phyloP scores from a whole-genome alignment of 2,113 vertebrate genomes.

The Charina bottae region DNA sequence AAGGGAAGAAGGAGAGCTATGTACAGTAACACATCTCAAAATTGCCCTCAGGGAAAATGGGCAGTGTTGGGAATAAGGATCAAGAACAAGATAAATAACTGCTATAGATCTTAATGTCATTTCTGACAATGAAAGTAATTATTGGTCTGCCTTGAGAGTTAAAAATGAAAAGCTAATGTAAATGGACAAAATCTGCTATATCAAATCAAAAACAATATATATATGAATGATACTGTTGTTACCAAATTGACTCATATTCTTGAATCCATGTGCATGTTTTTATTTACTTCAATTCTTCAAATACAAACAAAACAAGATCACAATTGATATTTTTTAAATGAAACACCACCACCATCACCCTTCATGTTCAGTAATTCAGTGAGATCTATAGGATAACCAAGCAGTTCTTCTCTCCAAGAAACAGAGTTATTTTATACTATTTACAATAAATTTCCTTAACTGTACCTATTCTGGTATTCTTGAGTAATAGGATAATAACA shows the following conservation, averaged over 20 bases:
- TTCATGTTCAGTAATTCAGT: neutral
- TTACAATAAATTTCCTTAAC: neutral
- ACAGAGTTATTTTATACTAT: constrained; percentile 9
- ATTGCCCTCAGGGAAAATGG: neutral
- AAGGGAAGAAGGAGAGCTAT: constrained; percentile 11
- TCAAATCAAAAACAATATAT: neutral
- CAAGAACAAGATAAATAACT: neutral
- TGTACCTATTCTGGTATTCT: neutral
- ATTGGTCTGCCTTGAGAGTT: constrained; percentile 1
- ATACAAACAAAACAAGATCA: neutral
- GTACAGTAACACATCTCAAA: constrained; percentile 25
- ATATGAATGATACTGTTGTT: neutral
- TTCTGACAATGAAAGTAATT: constrained; percentile 2
- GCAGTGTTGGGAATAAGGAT: constrained; percentile 7
- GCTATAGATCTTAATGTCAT: neutral
- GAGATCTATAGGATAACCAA: neutral
- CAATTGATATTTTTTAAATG: neutral
- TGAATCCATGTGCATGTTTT: neutral
- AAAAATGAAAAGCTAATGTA: constrained; percentile 31
- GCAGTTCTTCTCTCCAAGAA: neutral
- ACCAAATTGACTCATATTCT: neutral
- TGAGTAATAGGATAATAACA: neutral
- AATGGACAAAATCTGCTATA: constrained; percentile 14
- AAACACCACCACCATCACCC: neutral
- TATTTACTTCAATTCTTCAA: neutral